Base-by-base conservation (phyloP, 2,797 vertebrate genomes). In the Loris lydekkerianus region DNA sequence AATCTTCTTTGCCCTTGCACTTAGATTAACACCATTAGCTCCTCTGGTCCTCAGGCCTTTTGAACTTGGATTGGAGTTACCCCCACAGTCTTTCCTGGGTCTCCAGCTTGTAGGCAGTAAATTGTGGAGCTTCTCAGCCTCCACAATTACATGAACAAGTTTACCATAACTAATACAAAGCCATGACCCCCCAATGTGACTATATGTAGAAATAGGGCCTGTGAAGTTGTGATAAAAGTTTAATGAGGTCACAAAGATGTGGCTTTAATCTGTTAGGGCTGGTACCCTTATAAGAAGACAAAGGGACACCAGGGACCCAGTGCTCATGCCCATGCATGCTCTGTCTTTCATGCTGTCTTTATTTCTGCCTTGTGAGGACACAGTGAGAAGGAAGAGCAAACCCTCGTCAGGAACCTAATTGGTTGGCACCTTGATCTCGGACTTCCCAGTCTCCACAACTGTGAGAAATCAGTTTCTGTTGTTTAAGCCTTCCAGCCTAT, bases 271-370 rank as follows among this genome's bases (percentile, higher is more conserved):
- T 23, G n/a, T 37, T 8, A 58, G n/a, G 53, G 53, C 10, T 6
- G 20, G 31, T 7, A n/a, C 20, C 6, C 76, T 56, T 56, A 18
- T 11, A 77, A 77, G 31, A 23, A 77, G 76, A 53, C 29, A 46
- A 56, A 77, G 49, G 34, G 49, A 56, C 31, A n/a, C 49, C 31
- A 23, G 49, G n/a, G 49, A 31, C 13, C 31, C 3, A 77, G 76
- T 1, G 3, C 0, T 1, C 49, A 65, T 65, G 27, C 63, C 31
- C 65, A 31, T 18, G 13, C 0, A 1, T 7, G 13, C 31, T n/a
- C 31, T 67, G 31, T 67, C 65, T 34, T 31, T 69, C 65, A 18
- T 4, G 5, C 46, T 56, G 10, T 56, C 37, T 43, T 8, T 73
- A 9, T 77, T 31, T 77, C 18, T 20, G 20, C 75, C 29, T 7